Percentiles rank a stretch among this genome's conserved stretches.
phyloP scores from a whole-genome alignment of 2,797 vertebrate genomes.

The Cryptoblepharus egeriae region DNA sequence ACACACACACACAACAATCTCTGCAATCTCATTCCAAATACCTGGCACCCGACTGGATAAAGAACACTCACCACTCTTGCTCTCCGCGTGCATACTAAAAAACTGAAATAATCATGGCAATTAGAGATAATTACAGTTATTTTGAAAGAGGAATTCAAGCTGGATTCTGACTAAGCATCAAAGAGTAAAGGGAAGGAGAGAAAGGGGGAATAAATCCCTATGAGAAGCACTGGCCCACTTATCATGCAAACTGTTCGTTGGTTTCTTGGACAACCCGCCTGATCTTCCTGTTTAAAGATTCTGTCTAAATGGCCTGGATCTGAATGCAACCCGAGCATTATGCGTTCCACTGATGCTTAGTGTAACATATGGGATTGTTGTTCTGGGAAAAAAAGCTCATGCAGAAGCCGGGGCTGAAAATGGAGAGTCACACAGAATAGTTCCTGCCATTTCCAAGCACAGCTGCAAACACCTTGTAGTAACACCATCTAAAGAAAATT shows the following conservation, averaged over 20 bases:
- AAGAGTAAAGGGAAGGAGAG: not conserved
- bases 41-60: constrained; percentile 52
- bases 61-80: constrained; percentile 34
- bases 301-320: constrained; percentile 56
- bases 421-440: constrained; percentile 49
- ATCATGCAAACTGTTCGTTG: constrained; percentile 22
- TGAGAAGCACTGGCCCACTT: constrained; percentile 37
- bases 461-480: not conserved
- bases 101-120: constrained; percentile 69
- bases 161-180: constrained; percentile 49
- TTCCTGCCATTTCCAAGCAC: not conserved
- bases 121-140: constrained; percentile 68
- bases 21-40: constrained; percentile 58
- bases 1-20: constrained; percentile 33
- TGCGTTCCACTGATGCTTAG: not conserved
- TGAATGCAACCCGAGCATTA: constrained; percentile 29
- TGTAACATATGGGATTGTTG: too few species aligned
- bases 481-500: not conserved
- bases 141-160: constrained; percentile 53
- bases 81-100: constrained; percentile 61
- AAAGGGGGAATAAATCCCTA: not conserved
- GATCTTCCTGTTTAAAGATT: constrained; percentile 61
- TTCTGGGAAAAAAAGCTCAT: not conserved
- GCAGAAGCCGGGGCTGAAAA: not conserved
- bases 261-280: constrained; percentile 1